Evolutionary conservation across 1,140 invertebrate genomes (phyloP), one percentile per base, ranked within the genome.

Genomic region (Nephila pilipes): DNA sequence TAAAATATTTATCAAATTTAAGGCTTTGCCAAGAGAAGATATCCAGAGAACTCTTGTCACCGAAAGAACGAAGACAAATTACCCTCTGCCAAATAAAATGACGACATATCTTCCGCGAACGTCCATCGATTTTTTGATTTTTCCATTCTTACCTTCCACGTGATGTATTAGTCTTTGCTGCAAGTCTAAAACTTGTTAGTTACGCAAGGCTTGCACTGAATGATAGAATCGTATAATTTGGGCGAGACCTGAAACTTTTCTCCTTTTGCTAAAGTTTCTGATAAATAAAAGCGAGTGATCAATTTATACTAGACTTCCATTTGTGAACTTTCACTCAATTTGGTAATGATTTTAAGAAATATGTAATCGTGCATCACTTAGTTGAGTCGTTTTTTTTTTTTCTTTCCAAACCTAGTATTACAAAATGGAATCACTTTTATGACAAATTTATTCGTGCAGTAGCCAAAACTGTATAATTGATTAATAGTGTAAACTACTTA

Each of bases 1-100:
- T 88, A 88, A 88, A 88, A 69, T 88, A 88, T 88, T 69, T 69
- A 88, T 88, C 87, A 88, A 65, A 69, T 88, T 65, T 88, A 69
- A 88, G 54, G 83, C 83, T 36, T 25, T 60, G 36, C 87, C 18
- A 32, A 55, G 57, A 29, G 60, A 46, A 55, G 54, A 10, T 20
- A 38, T 46, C 38, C 60, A 16, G 14, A 75, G 25, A 38, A 65
- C 25, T 38, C 69, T 90, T 90, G 75, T 90, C 55, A 60, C 75
- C 12, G 54, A 46, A 54, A 63, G 36, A 90, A 90, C 57, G 89
- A 90, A 90, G 89, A 90, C 89, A 90, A 90, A 90, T 90, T 60
- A 83, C 69, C 54, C 32, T 57, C 75, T 79, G 87, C 63, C 87
- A 90, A 55, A 90, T 90, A 63, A 63, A 81, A 83, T 83, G 79